Conservation (phyloP, 2,888 invertebrate genomes). For the Nysson spinosus region DNA sequence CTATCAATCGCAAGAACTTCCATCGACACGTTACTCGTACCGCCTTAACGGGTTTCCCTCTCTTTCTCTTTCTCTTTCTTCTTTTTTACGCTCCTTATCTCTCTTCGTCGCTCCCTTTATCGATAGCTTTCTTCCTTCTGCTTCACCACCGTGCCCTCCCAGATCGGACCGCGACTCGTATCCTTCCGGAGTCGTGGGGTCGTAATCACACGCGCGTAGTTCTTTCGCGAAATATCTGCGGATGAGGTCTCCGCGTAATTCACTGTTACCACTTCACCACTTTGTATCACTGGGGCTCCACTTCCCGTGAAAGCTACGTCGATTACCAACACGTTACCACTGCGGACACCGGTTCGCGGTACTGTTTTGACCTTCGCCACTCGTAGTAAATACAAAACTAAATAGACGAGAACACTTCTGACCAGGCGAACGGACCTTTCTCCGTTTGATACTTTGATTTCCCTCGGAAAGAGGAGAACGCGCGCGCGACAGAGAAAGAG, state of each 20-base stretch:
- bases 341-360: too few species aligned
- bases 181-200: slow-evolving; percentile 57
- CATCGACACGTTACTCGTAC: slow-evolving; percentile 58
- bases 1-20: slow-evolving; percentile 64
- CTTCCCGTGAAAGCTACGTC: background rate
- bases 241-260: slow-evolving; percentile 18
- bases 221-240: slow-evolving; percentile 25
- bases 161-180: slow-evolving; percentile 41
- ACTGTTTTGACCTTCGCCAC: background rate
- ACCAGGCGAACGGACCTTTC: too few species aligned
- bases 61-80: slow-evolving; percentile 29
- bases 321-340: background rate
- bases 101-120: slow-evolving; percentile 1
- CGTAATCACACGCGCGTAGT: slow-evolving; percentile 30
- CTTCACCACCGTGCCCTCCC: slow-evolving; percentile 6
- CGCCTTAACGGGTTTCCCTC: slow-evolving; percentile 63
- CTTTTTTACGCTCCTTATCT: background rate
- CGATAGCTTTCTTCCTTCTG: slow-evolving; percentile 16
- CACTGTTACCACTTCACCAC: slow-evolving; percentile 30
- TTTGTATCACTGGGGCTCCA: background rate
- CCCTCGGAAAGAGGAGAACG: too few species aligned
- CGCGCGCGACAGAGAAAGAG: slow-evolving; percentile 7
- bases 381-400: background rate
- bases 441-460: too few species aligned
- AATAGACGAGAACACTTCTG: too few species aligned